phyloP scores from a whole-genome alignment of 2,888 invertebrate genomes.

The Platerodrilus igneus region DNA sequence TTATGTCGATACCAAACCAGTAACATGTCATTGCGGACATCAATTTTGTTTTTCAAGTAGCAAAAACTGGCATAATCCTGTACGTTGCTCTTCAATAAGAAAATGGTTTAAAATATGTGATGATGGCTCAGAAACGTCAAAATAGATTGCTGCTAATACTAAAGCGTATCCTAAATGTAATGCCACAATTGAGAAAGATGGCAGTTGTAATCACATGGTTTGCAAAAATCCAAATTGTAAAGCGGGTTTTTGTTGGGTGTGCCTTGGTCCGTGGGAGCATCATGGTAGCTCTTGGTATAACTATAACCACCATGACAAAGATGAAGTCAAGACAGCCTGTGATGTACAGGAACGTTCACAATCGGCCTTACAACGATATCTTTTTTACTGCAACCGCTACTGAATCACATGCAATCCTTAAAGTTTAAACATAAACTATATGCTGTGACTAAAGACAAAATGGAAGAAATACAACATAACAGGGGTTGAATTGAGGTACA shows the following conservation, averaged over 20 bases:
- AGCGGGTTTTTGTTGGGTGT: slow-evolving; percentile 99
- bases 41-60: slow-evolving; percentile 96
- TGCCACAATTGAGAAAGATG: slow-evolving; percentile 94
- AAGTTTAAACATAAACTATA: slow-evolving; percentile 97
- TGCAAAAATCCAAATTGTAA: slow-evolving; percentile 98
- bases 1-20: slow-evolving; percentile 86
- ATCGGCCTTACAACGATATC: slow-evolving; percentile 90
- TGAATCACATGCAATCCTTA: slow-evolving; percentile 98
- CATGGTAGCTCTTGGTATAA: slow-evolving; percentile 98
- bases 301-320: slow-evolving; percentile 94
- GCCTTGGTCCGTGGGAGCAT: slow-evolving; percentile 97
- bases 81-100: slow-evolving; percentile 85
- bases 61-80: slow-evolving; percentile 98
- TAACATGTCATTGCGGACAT: slow-evolving; percentile 88
- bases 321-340: slow-evolving; percentile 92
- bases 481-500: slow-evolving; percentile 99
- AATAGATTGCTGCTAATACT: slow-evolving; percentile 99
- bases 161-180: slow-evolving; percentile 99
- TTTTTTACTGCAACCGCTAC: slow-evolving; percentile 98
- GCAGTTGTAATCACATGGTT: slow-evolving; percentile 98
- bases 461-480: slow-evolving; percentile 99
- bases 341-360: slow-evolving; percentile 94
- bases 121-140: slow-evolving; percentile 97
- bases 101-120: slow-evolving; percentile 99
- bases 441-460: slow-evolving; percentile 92